Evolutionary conservation across 2,888 invertebrate genomes (phyloP), one percentile per base, ranked within the genome.

Genomic region (Heliconius hortense): DNA sequence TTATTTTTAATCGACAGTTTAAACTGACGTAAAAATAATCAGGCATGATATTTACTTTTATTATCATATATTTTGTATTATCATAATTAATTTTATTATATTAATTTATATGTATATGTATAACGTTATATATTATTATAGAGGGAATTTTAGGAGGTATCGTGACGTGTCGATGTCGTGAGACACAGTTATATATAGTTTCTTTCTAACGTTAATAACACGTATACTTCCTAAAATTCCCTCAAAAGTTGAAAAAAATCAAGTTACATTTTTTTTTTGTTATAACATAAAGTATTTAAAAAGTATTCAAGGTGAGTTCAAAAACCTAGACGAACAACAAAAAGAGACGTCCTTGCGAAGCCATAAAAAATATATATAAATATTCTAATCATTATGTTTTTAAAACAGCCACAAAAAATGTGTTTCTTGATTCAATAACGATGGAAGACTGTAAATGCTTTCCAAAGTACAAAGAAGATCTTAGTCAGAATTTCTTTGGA

Each of bases 1-100:
- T 73, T 68, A 56, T 60, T 76, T 72, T 72, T 63, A 76, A 68
- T 76, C 63, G 43, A 62, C 67, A 69, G 39, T 48, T 62, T 67
- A 56, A 67, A 72, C 24, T 48, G n/a, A n/a, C 28, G 31, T 56
- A 56, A 31, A 5, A 31, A n/a, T 69, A n/a, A 69, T 31, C n/a
- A 7, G n/a, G 2, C 7, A 56, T 35, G 7, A 69, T 13, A 69
- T 15, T 18, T 21, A 35, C n/a, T 56, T 56, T 35, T 48, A 21
- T 64, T 48, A 28, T 71, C 28, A 26, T 26, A 66, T 56, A 56
- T 31, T 21, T 56, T 48, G 18, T 43, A 48, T 48, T 48, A 48
- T 48, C 48, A 66, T 24, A 66, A 39, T 66, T n/a, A n/a, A n/a
- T n/a, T n/a, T n/a, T n/a, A n/a, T n/a, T n/a, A n/a, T n/a, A n/a